Conservation (phyloP, 2,797 vertebrate genomes). For the Poeciliopsis paucimaculata region DNA sequence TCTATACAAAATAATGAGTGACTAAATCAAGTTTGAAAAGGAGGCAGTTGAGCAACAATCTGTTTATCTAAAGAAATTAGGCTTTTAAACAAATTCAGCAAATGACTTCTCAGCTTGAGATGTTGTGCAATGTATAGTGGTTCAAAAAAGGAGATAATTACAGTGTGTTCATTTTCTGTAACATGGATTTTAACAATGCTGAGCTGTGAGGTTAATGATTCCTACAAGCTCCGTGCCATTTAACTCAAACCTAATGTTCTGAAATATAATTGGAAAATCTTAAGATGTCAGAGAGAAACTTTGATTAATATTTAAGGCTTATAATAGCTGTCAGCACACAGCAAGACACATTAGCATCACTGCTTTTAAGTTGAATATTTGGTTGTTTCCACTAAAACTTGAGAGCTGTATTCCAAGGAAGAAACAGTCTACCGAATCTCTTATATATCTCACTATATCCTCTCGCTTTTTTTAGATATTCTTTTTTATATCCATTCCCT, state of each 20-base stretch:
- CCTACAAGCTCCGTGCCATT: slow-evolving; percentile 63
- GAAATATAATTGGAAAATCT: slow-evolving; percentile 54
- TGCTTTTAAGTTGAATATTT: slow-evolving; percentile 35
- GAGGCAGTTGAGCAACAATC: not conserved
- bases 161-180: slow-evolving; percentile 58
- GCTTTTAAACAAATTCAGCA: slow-evolving; percentile 11
- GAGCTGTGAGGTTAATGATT: slow-evolving; percentile 64
- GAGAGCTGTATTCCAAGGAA: slow-evolving; percentile 8
- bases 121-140: slow-evolving; percentile 51
- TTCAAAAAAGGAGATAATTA: slow-evolving; percentile 56
- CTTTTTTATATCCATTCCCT: slow-evolving; percentile 31
- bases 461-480: slow-evolving; percentile 15
- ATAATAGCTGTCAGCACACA: slow-evolving; percentile 43
- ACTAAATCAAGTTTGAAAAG: not conserved
- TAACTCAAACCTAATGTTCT: slow-evolving; percentile 64
- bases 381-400: slow-evolving; percentile 24
- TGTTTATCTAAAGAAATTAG: not conserved
- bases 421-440: slow-evolving; percentile 1
- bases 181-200: slow-evolving; percentile 43
- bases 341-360: slow-evolving; percentile 43
- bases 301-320: slow-evolving; percentile 61
- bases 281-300: slow-evolving; percentile 34
- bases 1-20: not conserved
- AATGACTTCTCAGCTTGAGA: slow-evolving; percentile 34
- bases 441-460: slow-evolving; percentile 31